A percentile compares a stretch with the other conserved stretches of the same genome.
phyloP scores from a whole-genome alignment of 2,888 invertebrate genomes.

The Synergus gifuensis region DNA sequence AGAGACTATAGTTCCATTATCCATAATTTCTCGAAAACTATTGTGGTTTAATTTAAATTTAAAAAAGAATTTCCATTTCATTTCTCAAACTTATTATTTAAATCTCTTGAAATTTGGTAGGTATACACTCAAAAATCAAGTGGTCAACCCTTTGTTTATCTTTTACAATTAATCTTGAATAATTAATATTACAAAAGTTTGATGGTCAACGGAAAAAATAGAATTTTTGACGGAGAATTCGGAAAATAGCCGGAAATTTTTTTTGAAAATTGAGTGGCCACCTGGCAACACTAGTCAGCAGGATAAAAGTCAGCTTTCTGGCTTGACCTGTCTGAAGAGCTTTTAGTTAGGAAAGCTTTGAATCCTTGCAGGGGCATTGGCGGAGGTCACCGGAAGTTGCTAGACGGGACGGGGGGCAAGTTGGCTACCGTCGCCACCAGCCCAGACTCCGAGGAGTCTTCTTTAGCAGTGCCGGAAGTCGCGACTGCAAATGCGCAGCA shows the following conservation, averaged over 20 bases:
- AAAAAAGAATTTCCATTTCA: neutral
- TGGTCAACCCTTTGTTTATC: no score
- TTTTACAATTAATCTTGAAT: no score
- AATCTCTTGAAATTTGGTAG: no score
- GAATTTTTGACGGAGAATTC: no score
- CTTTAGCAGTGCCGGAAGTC: constrained; percentile 72
- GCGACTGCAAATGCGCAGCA: constrained; percentile 74
- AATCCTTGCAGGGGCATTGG: constrained; percentile 79
- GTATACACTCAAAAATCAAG: no score
- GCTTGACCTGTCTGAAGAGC: constrained; percentile 46
- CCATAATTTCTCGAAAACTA: neutral
- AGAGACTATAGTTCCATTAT: neutral
- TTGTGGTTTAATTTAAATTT: neutral
- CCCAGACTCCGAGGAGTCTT: constrained; percentile 79
- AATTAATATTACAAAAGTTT: no score
- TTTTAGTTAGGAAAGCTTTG: constrained; percentile 55
- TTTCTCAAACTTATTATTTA: neutral
- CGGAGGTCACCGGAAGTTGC: constrained; percentile 78
- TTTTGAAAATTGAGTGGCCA: neutral
- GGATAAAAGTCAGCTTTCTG: constrained; percentile 15
- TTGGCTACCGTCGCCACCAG: constrained; percentile 80
- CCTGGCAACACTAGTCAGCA: constrained; percentile 23
- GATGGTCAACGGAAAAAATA: no score
- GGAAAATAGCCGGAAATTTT: neutral
- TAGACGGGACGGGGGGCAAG: constrained; percentile 79